Evolutionary conservation across 2,797 vertebrate genomes (phyloP).

Genomic region (Cossypha caffra): DNA sequence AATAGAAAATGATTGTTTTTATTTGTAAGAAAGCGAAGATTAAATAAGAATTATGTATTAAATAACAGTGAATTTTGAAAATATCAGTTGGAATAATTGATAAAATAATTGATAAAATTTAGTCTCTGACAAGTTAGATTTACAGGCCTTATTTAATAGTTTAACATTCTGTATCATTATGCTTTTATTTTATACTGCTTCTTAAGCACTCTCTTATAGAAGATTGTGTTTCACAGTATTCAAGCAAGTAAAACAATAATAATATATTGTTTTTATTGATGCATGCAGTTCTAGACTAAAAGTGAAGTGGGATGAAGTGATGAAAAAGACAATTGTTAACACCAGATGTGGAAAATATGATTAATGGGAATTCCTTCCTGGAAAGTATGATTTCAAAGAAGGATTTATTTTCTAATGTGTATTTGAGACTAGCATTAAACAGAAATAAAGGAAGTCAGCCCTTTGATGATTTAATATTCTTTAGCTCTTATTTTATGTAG

Average conservation of each 20-base stretch:
- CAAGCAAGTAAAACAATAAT: not conserved
- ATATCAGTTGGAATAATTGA: not conserved
- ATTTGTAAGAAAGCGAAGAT: not conserved
- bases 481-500: not conserved
- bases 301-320: not conserved
- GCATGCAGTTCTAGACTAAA: not conserved
- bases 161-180: not conserved
- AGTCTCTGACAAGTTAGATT: not conserved
- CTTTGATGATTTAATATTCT: not conserved
- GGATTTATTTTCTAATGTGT: not conserved
- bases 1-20: not conserved
- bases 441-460: not conserved
- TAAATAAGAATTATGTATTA: not conserved
- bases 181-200: not conserved
- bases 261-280: not conserved
- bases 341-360: not conserved
- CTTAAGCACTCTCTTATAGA: not conserved
- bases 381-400: not conserved
- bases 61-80: not conserved
- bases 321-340: not conserved
- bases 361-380: conserved; percentile 26
- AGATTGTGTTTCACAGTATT: not conserved
- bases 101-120: not conserved
- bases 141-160: not conserved
- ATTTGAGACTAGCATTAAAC: not conserved